Percentiles rank a stretch among this genome's conserved stretches.
These are phyloP conservation scores for Bombyx mori DNA, from an alignment of 1,140 invertebrate species.

Conservation along the genomic window DNA sequence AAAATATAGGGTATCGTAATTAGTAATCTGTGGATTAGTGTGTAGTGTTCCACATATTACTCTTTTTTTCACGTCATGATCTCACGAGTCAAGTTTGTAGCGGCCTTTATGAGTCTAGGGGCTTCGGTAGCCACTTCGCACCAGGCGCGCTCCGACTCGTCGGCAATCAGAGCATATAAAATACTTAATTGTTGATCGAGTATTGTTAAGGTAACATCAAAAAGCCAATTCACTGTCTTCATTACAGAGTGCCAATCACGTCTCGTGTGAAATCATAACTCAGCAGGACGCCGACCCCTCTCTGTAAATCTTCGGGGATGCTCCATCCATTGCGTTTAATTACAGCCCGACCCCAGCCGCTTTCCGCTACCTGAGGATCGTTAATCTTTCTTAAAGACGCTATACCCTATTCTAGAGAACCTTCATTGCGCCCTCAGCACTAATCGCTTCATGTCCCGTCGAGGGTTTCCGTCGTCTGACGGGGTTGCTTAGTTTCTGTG, in stretches of 20 bases:
- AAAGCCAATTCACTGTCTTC: slow-evolving; percentile 35
- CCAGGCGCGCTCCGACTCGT: no score
- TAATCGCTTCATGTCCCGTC: slow-evolving; percentile 48
- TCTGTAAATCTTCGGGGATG: slow-evolving; percentile 54
- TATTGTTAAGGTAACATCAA: slow-evolving; percentile 9
- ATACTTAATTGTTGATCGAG: background rate
- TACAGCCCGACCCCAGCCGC: slow-evolving; percentile 53
- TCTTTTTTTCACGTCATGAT: no score
- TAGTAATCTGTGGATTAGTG: no score
- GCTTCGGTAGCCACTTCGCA: no score
- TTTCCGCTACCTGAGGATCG: slow-evolving; percentile 56
- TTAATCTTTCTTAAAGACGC: slow-evolving; percentile 69
- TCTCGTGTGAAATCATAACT: slow-evolving; percentile 62
- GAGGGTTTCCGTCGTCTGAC: slow-evolving; percentile 21
- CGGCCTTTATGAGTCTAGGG: no score
- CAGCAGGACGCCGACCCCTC: slow-evolving; percentile 55
- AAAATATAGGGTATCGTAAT: no score
- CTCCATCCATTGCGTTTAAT: slow-evolving; percentile 65
- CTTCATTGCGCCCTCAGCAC: slow-evolving; percentile 36
- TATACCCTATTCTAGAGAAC: slow-evolving; percentile 46
- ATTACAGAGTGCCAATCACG: slow-evolving; percentile 60
- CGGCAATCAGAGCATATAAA: no score
- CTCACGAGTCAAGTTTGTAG: no score
- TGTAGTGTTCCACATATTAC: no score
- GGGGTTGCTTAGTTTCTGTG: slow-evolving; percentile 25